Evolutionary conservation across 2,113 vertebrate species (phyloP).

Genomic region (Leiothrix lutea): DNA sequence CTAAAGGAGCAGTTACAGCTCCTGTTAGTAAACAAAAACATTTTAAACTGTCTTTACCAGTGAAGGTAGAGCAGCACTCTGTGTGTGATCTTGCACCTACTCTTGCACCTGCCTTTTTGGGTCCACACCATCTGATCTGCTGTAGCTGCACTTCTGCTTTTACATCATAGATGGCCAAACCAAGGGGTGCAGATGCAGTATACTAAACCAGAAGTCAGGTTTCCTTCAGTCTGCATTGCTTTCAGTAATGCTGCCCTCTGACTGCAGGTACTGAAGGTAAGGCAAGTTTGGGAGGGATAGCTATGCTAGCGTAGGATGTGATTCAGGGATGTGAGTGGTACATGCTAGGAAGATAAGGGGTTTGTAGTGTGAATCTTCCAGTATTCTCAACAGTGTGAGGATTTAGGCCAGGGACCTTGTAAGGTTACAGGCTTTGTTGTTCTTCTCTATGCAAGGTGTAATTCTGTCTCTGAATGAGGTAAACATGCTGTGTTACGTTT

Average conservation of each 20-base stretch:
- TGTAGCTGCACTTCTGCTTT: not conserved
- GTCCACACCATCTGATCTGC: not conserved
- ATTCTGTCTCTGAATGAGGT: not conserved
- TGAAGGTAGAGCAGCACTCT: not conserved
- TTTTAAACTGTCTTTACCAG: not conserved
- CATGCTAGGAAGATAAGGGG: not conserved
- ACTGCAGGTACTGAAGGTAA: not conserved
- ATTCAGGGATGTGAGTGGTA: not conserved
- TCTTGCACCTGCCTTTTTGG: not conserved
- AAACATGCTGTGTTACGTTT: not conserved
- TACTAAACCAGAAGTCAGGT: not conserved
- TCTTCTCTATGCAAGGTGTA: not conserved
- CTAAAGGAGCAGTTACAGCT: not conserved
- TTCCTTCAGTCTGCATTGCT: not conserved
- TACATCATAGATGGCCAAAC: not conserved
- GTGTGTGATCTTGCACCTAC: not conserved
- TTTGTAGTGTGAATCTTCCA: not conserved
- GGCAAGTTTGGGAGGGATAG: not conserved
- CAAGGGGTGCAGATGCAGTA: not conserved
- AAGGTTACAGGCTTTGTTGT: not conserved
- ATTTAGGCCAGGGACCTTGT: not conserved
- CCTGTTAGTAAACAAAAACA: not conserved
- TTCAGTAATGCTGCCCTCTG: not conserved
- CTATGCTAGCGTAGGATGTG: not conserved
- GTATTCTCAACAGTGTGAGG: not conserved